Conservation (phyloP, 2,113 vertebrate genomes). For the Micronisus gabar region DNA sequence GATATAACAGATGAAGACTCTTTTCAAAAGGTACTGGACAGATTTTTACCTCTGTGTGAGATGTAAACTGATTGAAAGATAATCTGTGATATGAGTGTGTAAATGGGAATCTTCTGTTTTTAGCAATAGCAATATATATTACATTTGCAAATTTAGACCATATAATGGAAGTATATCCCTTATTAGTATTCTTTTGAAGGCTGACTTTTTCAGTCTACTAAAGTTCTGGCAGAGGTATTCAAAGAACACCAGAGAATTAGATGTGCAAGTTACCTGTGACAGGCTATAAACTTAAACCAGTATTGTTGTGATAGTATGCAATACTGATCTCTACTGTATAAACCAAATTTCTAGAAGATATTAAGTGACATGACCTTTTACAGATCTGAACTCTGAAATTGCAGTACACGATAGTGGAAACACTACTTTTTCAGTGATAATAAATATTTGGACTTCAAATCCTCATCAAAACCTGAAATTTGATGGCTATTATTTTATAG, state of each 20-base stretch:
- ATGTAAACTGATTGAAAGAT: background rate
- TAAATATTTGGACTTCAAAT: background rate
- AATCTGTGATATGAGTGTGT: background rate
- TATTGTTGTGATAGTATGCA: background rate
- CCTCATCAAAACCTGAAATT: background rate
- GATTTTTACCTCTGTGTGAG: background rate
- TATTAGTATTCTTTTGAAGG: background rate
- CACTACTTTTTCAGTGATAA: background rate
- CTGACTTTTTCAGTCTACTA: background rate
- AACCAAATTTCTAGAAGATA: background rate
- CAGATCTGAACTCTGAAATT: background rate
- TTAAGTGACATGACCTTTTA: background rate
- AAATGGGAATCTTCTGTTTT: background rate
- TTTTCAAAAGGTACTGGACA: constrained; percentile 89
- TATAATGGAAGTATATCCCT: background rate
- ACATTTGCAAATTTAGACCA: background rate
- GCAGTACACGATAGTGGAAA: background rate
- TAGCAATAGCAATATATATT: background rate
- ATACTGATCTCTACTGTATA: background rate
- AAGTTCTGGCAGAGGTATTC: background rate
- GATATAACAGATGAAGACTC: constrained; percentile 99
- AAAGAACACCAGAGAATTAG: background rate
- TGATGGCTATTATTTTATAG: background rate
- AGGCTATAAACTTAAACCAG: background rate
- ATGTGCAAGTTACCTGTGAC: background rate